A percentile compares a stretch with the other conserved stretches of the same genome.
These are phyloP conservation scores for Onychostoma macrolepis DNA, from an alignment of 2,113 vertebrate species.

Conservation along the genomic window DNA sequence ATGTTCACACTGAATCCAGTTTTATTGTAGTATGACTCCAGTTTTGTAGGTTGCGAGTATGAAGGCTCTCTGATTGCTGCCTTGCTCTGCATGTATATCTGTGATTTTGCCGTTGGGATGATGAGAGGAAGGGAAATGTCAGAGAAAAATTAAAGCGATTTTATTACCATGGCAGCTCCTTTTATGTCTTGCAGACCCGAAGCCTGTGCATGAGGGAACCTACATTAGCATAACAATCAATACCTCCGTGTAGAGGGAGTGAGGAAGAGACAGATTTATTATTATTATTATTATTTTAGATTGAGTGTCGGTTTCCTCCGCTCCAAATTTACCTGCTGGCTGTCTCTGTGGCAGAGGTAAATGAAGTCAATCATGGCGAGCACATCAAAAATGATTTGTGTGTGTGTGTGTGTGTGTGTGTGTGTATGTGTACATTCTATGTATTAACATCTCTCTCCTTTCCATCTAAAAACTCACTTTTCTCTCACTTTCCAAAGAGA, in stretches of 20 bases:
- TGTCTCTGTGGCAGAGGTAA: slow-evolving; percentile 13
- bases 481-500: neutral
- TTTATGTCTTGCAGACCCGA: slow-evolving; percentile 28
- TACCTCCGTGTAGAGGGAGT: slow-evolving; percentile 5
- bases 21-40: neutral
- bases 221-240: slow-evolving; percentile 45
- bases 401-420: neutral
- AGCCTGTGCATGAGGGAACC: slow-evolving; percentile 4
- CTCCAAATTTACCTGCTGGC: slow-evolving; percentile 14
- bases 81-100: neutral
- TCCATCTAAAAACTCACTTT: neutral
- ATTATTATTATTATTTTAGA: slow-evolving; percentile 38
- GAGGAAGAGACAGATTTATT: slow-evolving; percentile 17
- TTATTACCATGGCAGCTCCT: slow-evolving; percentile 19
- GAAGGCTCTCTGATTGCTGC: neutral
- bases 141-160: slow-evolving; percentile 39
- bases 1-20: neutral
- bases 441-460: slow-evolving; percentile 10
- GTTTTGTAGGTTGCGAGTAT: neutral
- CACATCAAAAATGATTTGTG: slow-evolving; percentile 6
- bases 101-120: neutral
- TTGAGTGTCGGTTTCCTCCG: neutral
- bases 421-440: neutral
- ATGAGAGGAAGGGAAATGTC: slow-evolving; percentile 33
- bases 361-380: slow-evolving; percentile 10